phyloP scores from a whole-genome alignment of 2,888 invertebrate genomes.

The Arctia plantaginis region DNA sequence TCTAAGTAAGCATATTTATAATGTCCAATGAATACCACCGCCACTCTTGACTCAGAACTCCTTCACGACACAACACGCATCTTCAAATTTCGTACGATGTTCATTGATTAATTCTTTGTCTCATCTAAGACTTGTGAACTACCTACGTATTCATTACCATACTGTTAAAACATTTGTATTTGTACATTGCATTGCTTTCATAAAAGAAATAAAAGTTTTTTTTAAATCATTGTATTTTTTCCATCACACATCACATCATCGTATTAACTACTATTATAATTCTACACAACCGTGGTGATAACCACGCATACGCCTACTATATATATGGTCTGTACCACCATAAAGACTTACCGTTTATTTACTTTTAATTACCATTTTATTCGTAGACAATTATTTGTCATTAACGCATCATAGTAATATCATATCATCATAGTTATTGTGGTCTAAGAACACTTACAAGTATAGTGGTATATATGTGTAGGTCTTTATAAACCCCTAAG shows the following conservation, averaged over 20 bases:
- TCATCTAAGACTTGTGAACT: not conserved
- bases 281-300: not conserved
- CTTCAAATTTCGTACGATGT: not conserved
- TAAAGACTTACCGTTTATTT: not conserved
- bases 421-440: not conserved
- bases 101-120: not conserved
- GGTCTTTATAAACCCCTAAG: not conserved
- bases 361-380: not conserved
- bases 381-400: not conserved
- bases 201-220: not conserved
- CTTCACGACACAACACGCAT: not conserved
- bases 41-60: not conserved
- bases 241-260: too few relatives aligned
- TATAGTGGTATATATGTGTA: not conserved
- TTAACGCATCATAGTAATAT: not conserved
- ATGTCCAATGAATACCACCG: not conserved
- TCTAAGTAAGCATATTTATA: not conserved
- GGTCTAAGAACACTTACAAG: not conserved
- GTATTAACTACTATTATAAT: not conserved
- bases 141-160: not conserved
- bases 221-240: not conserved
- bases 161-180: constrained; percentile 1
- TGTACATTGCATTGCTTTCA: not conserved
- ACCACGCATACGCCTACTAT: not conserved
- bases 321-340: not conserved